phyloP scores from a whole-genome alignment of 2,797 vertebrate species.

The Ceryle rudis region DNA sequence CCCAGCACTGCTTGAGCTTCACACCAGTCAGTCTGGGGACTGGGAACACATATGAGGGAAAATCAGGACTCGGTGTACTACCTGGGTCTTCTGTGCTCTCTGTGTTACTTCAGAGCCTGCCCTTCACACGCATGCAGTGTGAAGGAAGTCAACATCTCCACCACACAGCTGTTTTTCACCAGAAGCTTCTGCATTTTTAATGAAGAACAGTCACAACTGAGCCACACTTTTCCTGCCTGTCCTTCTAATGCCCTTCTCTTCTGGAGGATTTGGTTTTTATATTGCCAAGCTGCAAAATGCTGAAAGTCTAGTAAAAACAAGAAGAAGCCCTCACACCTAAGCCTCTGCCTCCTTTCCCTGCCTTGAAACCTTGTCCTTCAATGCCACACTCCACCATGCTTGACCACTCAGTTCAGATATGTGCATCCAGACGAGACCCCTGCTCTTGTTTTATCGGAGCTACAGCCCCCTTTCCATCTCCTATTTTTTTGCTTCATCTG shows the following conservation, averaged over 20 bases:
- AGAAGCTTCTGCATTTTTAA: not conserved
- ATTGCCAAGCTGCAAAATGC: not conserved
- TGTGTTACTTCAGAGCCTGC: no score
- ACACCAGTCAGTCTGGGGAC: not conserved
- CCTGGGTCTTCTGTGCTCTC: not conserved
- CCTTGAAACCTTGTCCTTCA: not conserved
- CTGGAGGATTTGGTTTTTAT: not conserved
- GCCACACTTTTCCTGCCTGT: not conserved
- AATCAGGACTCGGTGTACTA: not conserved
- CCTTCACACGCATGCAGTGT: fast-evolving
- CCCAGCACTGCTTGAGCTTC: not conserved
- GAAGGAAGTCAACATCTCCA: not conserved
- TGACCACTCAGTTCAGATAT: not conserved
- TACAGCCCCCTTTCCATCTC: not conserved
- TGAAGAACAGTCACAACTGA: not conserved
- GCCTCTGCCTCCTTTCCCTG: not conserved
- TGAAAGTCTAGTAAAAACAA: not conserved
- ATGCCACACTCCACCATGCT: not conserved
- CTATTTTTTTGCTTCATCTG: not conserved
- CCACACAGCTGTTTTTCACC: not conserved
- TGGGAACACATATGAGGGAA: fast-evolving
- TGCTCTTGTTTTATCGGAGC: not conserved
- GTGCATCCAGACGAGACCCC: not conserved
- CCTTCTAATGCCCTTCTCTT: not conserved
- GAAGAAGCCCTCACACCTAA: not conserved